Evolutionary conservation across 2,113 vertebrate genomes (phyloP).

Genomic region (Halcyon senegalensis): DNA sequence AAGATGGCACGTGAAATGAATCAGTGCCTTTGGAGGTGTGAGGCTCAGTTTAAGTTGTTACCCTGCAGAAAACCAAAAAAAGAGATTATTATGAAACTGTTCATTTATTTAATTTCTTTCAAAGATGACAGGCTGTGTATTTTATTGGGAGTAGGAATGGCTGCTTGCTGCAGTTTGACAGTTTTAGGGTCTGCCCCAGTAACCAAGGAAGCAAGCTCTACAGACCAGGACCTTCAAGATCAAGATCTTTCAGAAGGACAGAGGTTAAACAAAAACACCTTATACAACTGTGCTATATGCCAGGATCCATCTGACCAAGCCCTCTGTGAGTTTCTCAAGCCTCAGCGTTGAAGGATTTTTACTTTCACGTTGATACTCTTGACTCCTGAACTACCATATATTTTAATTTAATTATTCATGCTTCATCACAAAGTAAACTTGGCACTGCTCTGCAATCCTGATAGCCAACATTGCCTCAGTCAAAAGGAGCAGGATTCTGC

Average conservation of each 20-base stretch:
- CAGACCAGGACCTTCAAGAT: background rate
- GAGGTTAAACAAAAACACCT: background rate
- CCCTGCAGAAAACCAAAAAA: constrained; percentile 28
- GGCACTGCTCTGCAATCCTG: background rate
- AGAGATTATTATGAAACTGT: constrained; percentile 39
- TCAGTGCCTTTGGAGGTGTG: constrained; percentile 55
- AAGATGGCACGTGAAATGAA: constrained; percentile 50
- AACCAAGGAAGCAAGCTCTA: background rate
- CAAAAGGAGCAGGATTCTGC: background rate
- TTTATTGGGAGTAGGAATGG: background rate
- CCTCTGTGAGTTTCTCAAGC: background rate
- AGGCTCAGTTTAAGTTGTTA: constrained; percentile 17
- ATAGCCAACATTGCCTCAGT: background rate
- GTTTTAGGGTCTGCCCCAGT: background rate
- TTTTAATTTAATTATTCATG: constrained; percentile 26
- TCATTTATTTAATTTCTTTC: constrained; percentile 47
- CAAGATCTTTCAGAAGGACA: background rate
- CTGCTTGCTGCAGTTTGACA: background rate
- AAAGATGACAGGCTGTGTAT: constrained; percentile 26
- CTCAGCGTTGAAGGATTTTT: background rate
- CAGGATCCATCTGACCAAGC: constrained; percentile 3
- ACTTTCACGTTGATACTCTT: background rate
- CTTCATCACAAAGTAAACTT: background rate
- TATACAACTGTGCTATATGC: background rate
- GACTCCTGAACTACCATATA: background rate